These are phyloP conservation scores for human (Homo sapiens) DNA, from an alignment of 2,113 vertebrate genomes.

Conservation along the genomic window DNA sequence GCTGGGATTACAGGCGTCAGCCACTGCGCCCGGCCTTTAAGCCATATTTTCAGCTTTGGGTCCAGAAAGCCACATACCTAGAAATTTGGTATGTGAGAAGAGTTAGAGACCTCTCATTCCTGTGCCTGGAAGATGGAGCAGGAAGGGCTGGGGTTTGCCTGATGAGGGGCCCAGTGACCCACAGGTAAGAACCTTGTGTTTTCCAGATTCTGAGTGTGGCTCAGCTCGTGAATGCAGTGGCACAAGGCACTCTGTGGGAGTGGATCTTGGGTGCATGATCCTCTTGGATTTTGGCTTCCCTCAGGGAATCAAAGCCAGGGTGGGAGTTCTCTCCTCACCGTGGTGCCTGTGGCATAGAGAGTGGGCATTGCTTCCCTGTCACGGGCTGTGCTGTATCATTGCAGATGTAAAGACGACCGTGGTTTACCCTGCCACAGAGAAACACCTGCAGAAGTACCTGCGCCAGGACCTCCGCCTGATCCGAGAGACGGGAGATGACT, in stretches of 20 bases:
- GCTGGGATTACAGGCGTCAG: too few species aligned
- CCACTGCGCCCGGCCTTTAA: neutral
- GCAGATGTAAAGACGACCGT: constrained; percentile 95
- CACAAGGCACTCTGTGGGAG: neutral
- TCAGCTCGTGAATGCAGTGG: neutral
- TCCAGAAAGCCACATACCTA: neutral
- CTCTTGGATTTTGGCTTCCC: neutral
- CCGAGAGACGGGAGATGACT: constrained; percentile 90
- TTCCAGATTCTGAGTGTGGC: neutral
- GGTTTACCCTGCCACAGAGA: constrained; percentile 94
- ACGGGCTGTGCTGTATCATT: constrained; percentile 47
- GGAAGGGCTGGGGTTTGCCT: neutral
- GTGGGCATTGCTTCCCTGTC: neutral
- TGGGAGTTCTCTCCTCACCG: rapidly evolving
- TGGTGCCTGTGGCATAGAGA: neutral
- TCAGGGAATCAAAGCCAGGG: neutral
- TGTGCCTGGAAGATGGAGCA: neutral
- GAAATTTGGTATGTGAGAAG: neutral
- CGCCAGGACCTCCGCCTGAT: constrained; percentile 90
- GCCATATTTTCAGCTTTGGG: neutral
- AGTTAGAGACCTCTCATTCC: neutral
- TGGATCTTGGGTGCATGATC: neutral
- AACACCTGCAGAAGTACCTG: constrained; percentile 94
- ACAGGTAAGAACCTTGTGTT: neutral
- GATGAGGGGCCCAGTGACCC: neutral